Percentiles rank a stretch among this genome's conserved stretches.
Conservation (phyloP, 2,797 vertebrate species). For the Schizopygopsis malacanthus region DNA sequence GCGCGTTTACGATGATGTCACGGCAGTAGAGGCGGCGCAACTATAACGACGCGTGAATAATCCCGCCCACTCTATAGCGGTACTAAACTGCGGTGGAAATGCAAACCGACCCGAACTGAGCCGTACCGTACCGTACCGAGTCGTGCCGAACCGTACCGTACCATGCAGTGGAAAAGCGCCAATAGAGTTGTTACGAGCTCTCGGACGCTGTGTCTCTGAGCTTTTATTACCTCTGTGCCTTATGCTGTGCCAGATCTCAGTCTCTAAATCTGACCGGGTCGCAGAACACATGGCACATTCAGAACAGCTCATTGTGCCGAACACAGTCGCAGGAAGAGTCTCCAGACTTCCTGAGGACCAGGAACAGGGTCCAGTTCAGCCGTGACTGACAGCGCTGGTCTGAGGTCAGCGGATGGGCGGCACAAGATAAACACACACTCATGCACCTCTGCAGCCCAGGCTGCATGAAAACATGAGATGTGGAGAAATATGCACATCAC, state of each 20-base stretch:
- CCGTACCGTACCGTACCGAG: too few species aligned
- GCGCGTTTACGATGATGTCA: too few species aligned
- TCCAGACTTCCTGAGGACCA: neutral
- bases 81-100: too few species aligned
- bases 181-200: neutral
- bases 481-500: neutral
- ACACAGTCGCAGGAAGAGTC: conserved; percentile 1
- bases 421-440: conserved; percentile 1
- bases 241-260: neutral
- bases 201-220: neutral
- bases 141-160: too few species aligned
- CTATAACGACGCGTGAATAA: too few species aligned
- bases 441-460: neutral
- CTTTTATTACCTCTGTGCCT: neutral
- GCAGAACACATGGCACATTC: neutral
- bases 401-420: neutral
- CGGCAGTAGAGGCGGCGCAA: too few species aligned
- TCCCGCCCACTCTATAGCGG: too few species aligned
- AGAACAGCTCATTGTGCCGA: neutral
- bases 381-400: neutral
- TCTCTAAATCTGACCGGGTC: neutral
- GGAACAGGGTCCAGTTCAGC: neutral
- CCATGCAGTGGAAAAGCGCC: too few species aligned
- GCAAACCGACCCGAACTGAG: too few species aligned
- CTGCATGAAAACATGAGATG: neutral